Conservation (phyloP, 2,888 invertebrate genomes). For the Desoria tigrina region DNA sequence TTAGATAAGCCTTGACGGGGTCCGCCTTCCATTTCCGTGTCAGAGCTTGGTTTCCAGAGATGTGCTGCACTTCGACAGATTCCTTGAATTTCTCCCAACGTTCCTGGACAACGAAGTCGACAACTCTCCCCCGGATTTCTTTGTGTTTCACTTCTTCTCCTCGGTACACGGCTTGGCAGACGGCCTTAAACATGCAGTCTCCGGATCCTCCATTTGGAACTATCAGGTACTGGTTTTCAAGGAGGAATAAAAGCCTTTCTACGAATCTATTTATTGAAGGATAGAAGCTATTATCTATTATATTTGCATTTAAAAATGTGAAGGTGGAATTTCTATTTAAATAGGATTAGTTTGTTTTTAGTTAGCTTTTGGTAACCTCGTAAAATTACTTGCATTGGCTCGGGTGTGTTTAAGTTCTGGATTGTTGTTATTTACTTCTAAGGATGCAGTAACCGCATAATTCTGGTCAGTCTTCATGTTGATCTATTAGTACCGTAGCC, state of each 20-base stretch:
- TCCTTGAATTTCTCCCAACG: constrained; percentile 43
- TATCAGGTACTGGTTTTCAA: constrained; percentile 11
- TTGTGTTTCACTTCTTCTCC: constrained; percentile 35
- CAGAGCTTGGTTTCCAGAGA: constrained; percentile 41
- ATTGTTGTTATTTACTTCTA: no score
- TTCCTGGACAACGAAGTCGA: constrained; percentile 35
- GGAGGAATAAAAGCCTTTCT: not conserved
- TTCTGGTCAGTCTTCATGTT: no score
- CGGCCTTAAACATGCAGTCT: constrained; percentile 48
- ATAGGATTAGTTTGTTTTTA: no score
- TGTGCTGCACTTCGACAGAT: constrained; percentile 46
- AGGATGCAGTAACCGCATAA: no score
- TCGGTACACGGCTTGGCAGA: constrained; percentile 43
- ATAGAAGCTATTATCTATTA: no score
- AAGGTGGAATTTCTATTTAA: no score
- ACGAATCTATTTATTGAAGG: no score
- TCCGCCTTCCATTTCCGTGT: constrained; percentile 38
- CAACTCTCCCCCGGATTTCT: constrained; percentile 40
- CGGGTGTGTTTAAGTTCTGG: no score
- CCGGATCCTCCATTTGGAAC: constrained; percentile 48
- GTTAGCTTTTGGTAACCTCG: no score
- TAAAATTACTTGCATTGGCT: no score
- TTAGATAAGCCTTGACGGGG: constrained; percentile 39
- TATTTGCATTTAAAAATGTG: no score
- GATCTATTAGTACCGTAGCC: no score